Conservation (phyloP, 2,888 invertebrate species). For the Zaprionus lineosus region DNA sequence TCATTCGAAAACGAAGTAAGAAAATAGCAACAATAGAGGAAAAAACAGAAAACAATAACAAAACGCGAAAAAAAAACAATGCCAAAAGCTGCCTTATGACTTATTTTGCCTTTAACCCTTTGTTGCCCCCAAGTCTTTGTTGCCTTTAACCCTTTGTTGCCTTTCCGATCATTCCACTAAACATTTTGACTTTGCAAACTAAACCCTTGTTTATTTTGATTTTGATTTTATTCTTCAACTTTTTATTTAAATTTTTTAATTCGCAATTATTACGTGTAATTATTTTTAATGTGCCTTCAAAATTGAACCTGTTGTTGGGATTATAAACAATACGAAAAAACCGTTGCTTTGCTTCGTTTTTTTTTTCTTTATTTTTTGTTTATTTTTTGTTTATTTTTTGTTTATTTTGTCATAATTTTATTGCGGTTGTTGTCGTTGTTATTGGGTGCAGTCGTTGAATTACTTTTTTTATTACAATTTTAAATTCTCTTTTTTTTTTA, state of each 20-base stretch:
- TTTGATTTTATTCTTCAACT: conserved; percentile 2
- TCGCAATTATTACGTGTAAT: conserved; percentile 33
- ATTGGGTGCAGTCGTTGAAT: conserved; percentile 22
- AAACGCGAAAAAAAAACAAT: neutral
- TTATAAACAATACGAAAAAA: no score
- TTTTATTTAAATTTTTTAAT: no score
- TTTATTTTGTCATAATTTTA: conserved; percentile 10
- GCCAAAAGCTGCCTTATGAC: neutral
- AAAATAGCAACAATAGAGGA: conserved; percentile 31
- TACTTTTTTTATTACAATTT: conserved; percentile 14
- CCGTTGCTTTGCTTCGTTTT: conserved; percentile 1
- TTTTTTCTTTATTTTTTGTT: conserved; percentile 3
- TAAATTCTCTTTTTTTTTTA: conserved; percentile 9
- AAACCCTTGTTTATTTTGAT: conserved; percentile 3
- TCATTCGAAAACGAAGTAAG: conserved; percentile 49
- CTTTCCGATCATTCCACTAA: no score
- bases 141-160: no score
- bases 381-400: neutral
- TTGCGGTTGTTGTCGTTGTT: conserved; percentile 5
- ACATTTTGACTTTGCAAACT: conserved; percentile 3
- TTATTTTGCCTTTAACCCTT: conserved; percentile 1
- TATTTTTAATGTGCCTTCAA: conserved; percentile 34
- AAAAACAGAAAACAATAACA: conserved; percentile 24
- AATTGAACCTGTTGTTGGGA: conserved; percentile 34
- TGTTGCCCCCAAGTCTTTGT: no score